These are phyloP conservation scores for Aleiodes sp. DNA, from an alignment of 1,140 invertebrate species.

Conservation along the genomic window DNA sequence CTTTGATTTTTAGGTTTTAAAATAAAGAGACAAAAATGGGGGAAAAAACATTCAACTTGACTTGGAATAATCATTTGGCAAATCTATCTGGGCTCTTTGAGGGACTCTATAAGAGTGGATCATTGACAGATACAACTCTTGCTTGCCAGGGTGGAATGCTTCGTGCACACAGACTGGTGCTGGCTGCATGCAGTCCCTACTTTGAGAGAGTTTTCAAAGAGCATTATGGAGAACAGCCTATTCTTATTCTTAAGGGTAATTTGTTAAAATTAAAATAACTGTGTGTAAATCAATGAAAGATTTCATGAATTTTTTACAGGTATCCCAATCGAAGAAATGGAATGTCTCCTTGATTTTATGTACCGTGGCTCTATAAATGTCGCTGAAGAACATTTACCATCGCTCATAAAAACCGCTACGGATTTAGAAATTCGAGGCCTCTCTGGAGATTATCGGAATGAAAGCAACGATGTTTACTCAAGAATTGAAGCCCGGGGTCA, in stretches of 20 bases:
- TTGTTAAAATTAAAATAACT: conserved; percentile 52
- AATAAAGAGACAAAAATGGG: conserved; percentile 53
- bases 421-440: conserved; percentile 73
- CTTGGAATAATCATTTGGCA: conserved; percentile 79
- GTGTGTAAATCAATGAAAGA: conserved; percentile 30
- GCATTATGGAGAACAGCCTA: conserved; percentile 78
- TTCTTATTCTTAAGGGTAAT: conserved; percentile 74
- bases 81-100: conserved; percentile 78
- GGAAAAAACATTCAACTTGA: conserved; percentile 76
- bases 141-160: conserved; percentile 73
- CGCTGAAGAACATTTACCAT: conserved; percentile 72
- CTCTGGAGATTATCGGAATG: conserved; percentile 52
- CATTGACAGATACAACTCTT: conserved; percentile 74
- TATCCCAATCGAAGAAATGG: conserved; percentile 74
- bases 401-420: conserved; percentile 74
- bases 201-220: conserved; percentile 74
- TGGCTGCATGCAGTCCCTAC: conserved; percentile 80
- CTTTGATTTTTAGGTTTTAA: not conserved
- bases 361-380: conserved; percentile 78
- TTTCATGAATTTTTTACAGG: conserved; percentile 43
- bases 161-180: conserved; percentile 76
- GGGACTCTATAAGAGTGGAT: conserved; percentile 74
- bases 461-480: conserved; percentile 46
- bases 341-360: conserved; percentile 77
- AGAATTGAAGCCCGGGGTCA: conserved; percentile 48